Evolutionary conservation across 2,888 invertebrate species (phyloP), one percentile per base, ranked within the genome.

Genomic region (Mythimna loreyi): DNA sequence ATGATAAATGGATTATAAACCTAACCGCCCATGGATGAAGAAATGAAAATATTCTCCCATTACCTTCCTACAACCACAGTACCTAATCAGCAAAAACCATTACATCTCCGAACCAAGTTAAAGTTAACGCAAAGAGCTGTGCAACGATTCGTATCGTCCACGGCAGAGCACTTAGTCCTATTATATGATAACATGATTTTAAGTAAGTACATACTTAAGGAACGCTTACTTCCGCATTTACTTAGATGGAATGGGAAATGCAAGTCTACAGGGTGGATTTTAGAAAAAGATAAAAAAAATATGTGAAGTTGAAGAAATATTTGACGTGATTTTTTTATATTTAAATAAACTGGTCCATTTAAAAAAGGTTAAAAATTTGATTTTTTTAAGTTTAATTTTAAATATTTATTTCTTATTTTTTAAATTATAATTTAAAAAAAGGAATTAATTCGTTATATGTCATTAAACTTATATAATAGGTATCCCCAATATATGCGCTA

Each of bases 121-220:
- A 56, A 75, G 76, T 65, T 56, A 59, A 65, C 43, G 25, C 53
- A 53, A 65, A 67, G 53, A 72, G 68, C 56, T 59, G 66, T 50
- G 77, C 67, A 84, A 85, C 77, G 82, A 78, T 72, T 67, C 79
- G 67, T 84, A 58, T 67, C 80, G 63, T 78, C 72, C 66, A 33
- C 65, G 47, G 40, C 68, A 53, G 21, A 82, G 76, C 82, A 82
- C 80, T 82, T 72, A 73, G 65, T 66, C 60, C 71, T 69, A 78
- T 80, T 72, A 72, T 58, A 79, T 74, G 60, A 71, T 73, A 79
- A 71, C 66, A 75, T 71, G 57, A 79, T 71, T 52, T 64, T 75
- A 67, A 69, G 70, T 75, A 67, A 71, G 64, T 55, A 47, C 36
- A 68, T 55, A 68, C 66, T 68, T 79, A 65, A 36, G 33, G 45